These are phyloP conservation scores for Donacobius atricapilla DNA, from an alignment of 2,113 vertebrate genomes.

Conservation along the genomic window DNA sequence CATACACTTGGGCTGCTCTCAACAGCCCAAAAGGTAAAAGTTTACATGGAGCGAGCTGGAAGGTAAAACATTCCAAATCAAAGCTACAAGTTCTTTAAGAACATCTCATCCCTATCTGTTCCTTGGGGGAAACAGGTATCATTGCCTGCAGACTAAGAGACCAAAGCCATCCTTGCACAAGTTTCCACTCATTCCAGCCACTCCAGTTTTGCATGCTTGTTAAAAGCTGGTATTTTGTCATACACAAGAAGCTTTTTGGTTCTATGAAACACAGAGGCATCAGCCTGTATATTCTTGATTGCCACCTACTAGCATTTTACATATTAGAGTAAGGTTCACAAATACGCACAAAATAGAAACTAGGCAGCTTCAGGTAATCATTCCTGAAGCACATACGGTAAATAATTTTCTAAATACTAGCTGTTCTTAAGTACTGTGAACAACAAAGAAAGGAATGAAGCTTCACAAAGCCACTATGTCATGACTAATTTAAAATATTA, in stretches of 20 bases:
- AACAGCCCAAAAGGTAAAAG: background rate
- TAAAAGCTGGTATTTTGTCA: background rate
- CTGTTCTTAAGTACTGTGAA: background rate
- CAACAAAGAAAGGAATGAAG: background rate
- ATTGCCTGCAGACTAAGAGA: background rate
- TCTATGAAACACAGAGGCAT: background rate
- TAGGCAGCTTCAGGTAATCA: background rate
- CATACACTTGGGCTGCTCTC: background rate
- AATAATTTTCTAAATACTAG: background rate
- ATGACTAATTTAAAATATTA: background rate
- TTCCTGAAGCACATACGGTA: background rate
- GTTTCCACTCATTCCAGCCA: background rate
- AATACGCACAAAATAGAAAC: background rate
- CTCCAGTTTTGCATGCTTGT: background rate
- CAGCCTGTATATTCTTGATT: constrained; percentile 6
- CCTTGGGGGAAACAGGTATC: background rate
- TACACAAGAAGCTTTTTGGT: background rate
- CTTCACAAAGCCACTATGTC: background rate
- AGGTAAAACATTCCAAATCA: background rate
- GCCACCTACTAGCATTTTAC: constrained; percentile 45
- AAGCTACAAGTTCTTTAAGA: background rate
- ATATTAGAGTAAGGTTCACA: background rate
- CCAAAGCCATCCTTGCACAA: background rate
- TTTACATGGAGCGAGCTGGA: background rate
- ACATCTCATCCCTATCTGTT: background rate